Conservation (phyloP, 2,888 invertebrate species). For the Synergus laeviventris region DNA sequence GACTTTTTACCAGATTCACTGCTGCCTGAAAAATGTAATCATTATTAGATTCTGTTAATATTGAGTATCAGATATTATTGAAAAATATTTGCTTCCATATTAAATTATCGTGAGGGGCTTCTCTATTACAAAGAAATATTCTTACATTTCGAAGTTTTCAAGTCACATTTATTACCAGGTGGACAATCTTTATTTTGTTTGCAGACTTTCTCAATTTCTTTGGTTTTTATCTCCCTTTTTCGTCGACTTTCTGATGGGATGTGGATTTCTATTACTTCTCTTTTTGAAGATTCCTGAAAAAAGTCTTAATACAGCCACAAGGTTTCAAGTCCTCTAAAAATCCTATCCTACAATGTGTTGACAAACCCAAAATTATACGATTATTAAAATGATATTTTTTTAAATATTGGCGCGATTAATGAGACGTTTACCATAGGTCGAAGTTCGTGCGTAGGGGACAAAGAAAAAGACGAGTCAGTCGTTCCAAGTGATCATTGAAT, state of each 20-base stretch:
- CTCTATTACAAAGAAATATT: not conserved
- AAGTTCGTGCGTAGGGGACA: too few species aligned
- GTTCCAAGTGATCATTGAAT: too few species aligned
- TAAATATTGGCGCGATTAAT: too few species aligned
- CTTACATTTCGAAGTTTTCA: not conserved
- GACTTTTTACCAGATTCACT: not conserved
- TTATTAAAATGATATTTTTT: too few species aligned
- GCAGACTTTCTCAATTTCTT: slow-evolving; percentile 44
- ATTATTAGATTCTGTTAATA: not conserved
- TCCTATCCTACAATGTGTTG: too few species aligned
- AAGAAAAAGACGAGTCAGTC: too few species aligned
- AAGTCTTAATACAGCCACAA: too few species aligned
- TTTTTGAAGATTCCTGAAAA: slow-evolving; percentile 4
- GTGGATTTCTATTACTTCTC: slow-evolving; percentile 59
- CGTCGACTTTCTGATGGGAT: slow-evolving; percentile 58
- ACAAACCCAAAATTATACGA: too few species aligned
- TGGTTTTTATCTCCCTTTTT: slow-evolving; percentile 35
- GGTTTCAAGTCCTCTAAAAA: too few species aligned
- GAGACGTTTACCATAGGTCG: too few species aligned
- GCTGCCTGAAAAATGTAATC: not conserved
- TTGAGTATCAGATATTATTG: not conserved
- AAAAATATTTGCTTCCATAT: slow-evolving; percentile 1
- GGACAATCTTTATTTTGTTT: slow-evolving; percentile 54
- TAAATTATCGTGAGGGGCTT: not conserved
- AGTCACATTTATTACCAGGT: slow-evolving; percentile 46